Evolutionary conservation across 2,113 vertebrate genomes (phyloP), one percentile per base, ranked within the genome.

Genomic region (Bubo bubo): DNA sequence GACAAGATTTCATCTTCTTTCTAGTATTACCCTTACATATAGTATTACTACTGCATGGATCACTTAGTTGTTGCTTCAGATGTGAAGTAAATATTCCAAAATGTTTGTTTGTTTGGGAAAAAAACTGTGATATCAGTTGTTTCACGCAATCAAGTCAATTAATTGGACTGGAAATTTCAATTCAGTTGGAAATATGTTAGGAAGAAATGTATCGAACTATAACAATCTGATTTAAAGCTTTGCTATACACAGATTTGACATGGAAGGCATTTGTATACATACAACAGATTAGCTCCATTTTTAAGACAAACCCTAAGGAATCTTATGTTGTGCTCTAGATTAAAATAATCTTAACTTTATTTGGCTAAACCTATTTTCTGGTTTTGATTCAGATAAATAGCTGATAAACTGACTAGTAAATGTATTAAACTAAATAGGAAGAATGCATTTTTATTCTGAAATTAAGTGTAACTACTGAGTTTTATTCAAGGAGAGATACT

Each of bases 51-150:
- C 9, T 32, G 10, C 24, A 35, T 55, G 8, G 21, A 59, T 71
- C 0, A 4, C 67, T 70, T 84, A 3, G 3, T 43, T 76, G 13
- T 6, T 83, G 10, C n/a, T 86, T 90, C 67, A 82, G 17, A 56
- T 64, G 6, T 39, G 45, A 79, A 59, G 12, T 47, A 70, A 83
- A 39, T 43, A 4, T 68, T 82, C 3, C 0, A 4, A 74, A 6
- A 4, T 53, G 26, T 28, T 17, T 55, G 3, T 9, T 26, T 74
- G 35, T 37, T n/a, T 1, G 3, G 6, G 35, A n/a, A 87, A 64
- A 64, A 71, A 55, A 18, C 1, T 12, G 5, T 27, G 4, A 27
- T 3, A 1, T 35, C 41, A 35, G 10, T 67, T 3, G 1, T 82
- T 90, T 68, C 23, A 41, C 34, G 12, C 14, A 79, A 59, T 37